Percentiles rank a stretch among this genome's conserved stretches.
These are phyloP conservation scores for Xestoiulus laeticollis DNA, from an alignment of 2,888 invertebrate species.

Conservation along the genomic window DNA sequence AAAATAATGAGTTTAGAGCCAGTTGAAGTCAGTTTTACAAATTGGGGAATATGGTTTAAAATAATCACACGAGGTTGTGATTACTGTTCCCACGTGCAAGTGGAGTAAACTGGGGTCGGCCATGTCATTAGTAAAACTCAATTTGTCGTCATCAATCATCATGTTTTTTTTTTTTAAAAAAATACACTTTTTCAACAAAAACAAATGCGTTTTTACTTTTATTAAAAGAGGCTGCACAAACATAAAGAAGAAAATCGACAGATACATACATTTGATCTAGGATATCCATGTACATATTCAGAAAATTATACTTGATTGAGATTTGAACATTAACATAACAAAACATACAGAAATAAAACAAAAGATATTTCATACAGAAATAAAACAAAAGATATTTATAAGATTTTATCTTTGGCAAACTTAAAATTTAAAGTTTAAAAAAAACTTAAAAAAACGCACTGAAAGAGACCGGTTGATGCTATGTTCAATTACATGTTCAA, in stretches of 20 bases:
- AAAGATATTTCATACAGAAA: too few species aligned
- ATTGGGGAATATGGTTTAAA: neutral
- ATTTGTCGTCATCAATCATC: neutral
- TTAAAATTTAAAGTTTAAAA: too few species aligned
- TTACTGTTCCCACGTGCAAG: neutral
- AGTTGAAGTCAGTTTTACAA: neutral
- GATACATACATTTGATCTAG: neutral
- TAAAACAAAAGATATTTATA: too few species aligned
- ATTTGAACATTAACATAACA: too few species aligned
- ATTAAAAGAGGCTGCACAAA: neutral
- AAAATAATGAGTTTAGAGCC: neutral
- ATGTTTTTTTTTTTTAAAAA: too few species aligned
- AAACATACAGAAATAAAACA: too few species aligned
- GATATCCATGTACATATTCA: too few species aligned
- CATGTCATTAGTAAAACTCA: neutral
- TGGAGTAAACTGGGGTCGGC: neutral
- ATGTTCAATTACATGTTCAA: too few species aligned
- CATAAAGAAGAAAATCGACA: neutral
- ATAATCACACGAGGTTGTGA: neutral
- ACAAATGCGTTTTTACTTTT: neutral
- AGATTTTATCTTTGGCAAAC: too few species aligned
- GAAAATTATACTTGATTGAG: too few species aligned
- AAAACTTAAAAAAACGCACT: too few species aligned
- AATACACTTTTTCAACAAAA: neutral
- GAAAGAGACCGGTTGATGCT: too few species aligned